Evolutionary conservation across 2,797 vertebrate genomes (phyloP), one percentile per base, ranked within the genome.

Genomic region (Microchirus variegatus): DNA sequence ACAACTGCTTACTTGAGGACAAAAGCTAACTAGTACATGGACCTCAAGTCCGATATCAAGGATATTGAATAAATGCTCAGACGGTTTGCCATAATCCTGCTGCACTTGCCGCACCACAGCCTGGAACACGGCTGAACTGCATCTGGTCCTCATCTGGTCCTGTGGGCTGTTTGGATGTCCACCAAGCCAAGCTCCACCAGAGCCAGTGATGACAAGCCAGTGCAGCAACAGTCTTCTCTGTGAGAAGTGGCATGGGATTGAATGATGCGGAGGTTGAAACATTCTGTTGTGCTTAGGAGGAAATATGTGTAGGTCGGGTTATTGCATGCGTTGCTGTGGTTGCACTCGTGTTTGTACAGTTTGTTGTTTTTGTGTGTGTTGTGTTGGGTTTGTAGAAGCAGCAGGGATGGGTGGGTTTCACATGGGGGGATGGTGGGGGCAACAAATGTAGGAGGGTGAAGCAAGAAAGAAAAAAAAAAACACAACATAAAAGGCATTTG

Each of bases 121-220:
- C 54, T 71, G 75, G 63, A 80, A 69, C 56, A 37, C 56, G 36
- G 47, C 70, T 53, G 59, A 48, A 41, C 65, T 63, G 70, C 90
- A 89, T 90, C 87, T 90, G 89, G 80, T 70, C 77, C 63, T 70
- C 58, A 60, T 49, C 85, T 90, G 87, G 87, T 66, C 57, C 69
- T 49, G 78, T 70, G 80, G 74, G 73, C 67, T 75, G 76, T 35
- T 70, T 88, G 83, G 84, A 86, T 26, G 2, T 75, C 50, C 79
- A 84, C 86, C 82, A 87, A 86, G 22, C 43, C 73, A 72, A 76
- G 78, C 81, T 73, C 68, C 60, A 63, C 41, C 50, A 58, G 53
- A 72, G 70, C 76, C 79, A 73, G 75, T 51, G 81, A 87, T 74
- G 86, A 78, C 81, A 81, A 59, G 81, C 78, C 81, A 72, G 1